Percentiles rank a stretch among this genome's conserved stretches.
phyloP scores from a whole-genome alignment of 1,140 invertebrate species.

The Neodiprion pinetum region DNA sequence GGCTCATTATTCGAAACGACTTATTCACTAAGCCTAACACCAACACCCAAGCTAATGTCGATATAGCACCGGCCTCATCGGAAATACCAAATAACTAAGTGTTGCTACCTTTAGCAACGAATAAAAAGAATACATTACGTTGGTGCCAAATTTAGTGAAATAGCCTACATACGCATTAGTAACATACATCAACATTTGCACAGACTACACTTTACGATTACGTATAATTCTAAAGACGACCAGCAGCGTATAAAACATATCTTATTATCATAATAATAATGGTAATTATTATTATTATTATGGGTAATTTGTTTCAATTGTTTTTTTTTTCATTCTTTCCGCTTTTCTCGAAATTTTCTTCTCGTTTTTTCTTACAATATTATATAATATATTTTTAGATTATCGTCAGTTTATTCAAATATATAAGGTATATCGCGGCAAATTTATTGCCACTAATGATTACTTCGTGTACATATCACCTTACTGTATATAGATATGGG shows the following conservation, averaged over 20 bases:
- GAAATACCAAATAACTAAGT: too few relatives aligned
- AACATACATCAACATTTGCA: neutral
- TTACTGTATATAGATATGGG: neutral
- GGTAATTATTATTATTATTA: constrained; percentile 33
- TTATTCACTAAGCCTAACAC: too few relatives aligned
- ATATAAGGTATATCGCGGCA: too few relatives aligned
- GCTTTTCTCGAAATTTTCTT: neutral
- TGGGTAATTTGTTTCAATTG: too few relatives aligned
- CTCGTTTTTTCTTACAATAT: neutral
- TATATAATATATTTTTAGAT: neutral
- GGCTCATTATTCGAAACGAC: too few relatives aligned
- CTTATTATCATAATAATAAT: constrained; percentile 43
- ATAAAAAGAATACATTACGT: neutral
- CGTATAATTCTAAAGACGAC: constrained; percentile 53
- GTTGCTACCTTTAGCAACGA: too few relatives aligned
- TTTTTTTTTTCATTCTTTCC: constrained; percentile 21
- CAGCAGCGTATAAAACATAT: constrained; percentile 63
- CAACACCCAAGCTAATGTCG: too few relatives aligned
- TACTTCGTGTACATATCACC: neutral
- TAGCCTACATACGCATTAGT: neutral
- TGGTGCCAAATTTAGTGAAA: too few relatives aligned
- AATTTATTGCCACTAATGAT: constrained; percentile 2
- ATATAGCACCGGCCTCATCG: too few relatives aligned
- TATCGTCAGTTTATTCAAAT: too few relatives aligned
- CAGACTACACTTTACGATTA: constrained; percentile 50